Evolutionary conservation across 2,797 vertebrate species (phyloP), one percentile per base, ranked within the genome.

Genomic region (Galaxias olidus): DNA sequence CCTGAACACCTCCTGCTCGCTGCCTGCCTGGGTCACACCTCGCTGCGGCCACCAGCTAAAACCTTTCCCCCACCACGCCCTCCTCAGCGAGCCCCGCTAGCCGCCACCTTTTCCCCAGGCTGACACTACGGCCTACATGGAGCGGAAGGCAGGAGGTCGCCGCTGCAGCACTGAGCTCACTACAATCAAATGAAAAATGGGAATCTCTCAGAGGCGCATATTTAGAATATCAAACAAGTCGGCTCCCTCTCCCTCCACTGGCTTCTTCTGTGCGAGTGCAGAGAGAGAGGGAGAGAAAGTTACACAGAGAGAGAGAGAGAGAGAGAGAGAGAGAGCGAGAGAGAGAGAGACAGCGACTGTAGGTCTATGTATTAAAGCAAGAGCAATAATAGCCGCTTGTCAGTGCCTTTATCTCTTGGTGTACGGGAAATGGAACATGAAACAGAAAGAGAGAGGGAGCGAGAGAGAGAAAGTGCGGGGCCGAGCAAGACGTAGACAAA

Each of bases 171-270:
- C 30, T 30, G 30, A 30, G 30, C 30, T 30, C 30, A 3, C 30
- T 30, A 30, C 30, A 30, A 30, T 30, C 30, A 30, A 30, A 30
- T 30, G 6, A 30, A 30, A 55, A 53, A 61, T 59, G 71, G 71
- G 62, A 78, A 76, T 81, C 81, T 80, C 81, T 84, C 72, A 79
- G 68, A 83, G 79, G 65, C 78, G 76, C 84, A 78, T 78, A 87
- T 89, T 90, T 88, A 82, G 87, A 92, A 91, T 91, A 94, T 92
- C 89, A 94, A 92, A 91, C 86, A 85, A 92, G 92, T 91, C 88
- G 80, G 77, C 85, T 82, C 80, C 80, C 81, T 77, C 86, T 86
- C 20, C 76, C 78, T 80, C 74, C 76, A 73, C 61, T 64, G 68
- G 61, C 58, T 80, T 41, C 49, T 69, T 69, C 61, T 54, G 64